phyloP scores from a whole-genome alignment of 2,888 invertebrate genomes.

The Deilephila porcellus region DNA sequence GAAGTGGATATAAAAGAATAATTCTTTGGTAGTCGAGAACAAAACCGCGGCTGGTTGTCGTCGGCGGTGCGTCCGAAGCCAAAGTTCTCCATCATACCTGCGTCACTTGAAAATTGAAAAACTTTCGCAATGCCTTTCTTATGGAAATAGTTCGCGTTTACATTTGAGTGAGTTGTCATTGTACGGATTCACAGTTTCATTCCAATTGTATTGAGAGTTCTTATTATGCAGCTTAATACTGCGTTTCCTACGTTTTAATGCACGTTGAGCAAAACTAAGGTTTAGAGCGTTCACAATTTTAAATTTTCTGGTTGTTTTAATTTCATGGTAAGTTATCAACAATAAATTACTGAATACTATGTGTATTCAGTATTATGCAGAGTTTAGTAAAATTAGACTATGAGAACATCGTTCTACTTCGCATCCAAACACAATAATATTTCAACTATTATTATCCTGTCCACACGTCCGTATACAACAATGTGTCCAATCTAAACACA shows the following conservation, averaged over 20 bases:
- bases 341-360: no score
- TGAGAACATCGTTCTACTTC: no score
- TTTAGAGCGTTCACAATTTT: background rate
- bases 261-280: background rate
- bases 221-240: background rate
- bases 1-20: constrained; percentile 41
- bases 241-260: background rate
- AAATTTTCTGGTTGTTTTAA: no score
- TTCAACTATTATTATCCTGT: constrained; percentile 49
- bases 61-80: constrained; percentile 66
- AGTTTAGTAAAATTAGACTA: no score
- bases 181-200: constrained; percentile 69
- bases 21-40: constrained; percentile 32
- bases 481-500: background rate
- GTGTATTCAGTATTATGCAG: no score
- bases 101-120: constrained; percentile 85
- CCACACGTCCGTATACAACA: background rate
- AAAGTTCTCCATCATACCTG: constrained; percentile 82
- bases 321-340: no score
- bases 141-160: constrained; percentile 83
- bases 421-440: background rate
- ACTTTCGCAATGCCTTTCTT: constrained; percentile 83
- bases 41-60: constrained; percentile 32
- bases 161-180: constrained; percentile 82
- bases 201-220: constrained; percentile 50